These are phyloP conservation scores for Zootermopsis nevadensis DNA, from an alignment of 2,888 invertebrate species.

Conservation along the genomic window DNA sequence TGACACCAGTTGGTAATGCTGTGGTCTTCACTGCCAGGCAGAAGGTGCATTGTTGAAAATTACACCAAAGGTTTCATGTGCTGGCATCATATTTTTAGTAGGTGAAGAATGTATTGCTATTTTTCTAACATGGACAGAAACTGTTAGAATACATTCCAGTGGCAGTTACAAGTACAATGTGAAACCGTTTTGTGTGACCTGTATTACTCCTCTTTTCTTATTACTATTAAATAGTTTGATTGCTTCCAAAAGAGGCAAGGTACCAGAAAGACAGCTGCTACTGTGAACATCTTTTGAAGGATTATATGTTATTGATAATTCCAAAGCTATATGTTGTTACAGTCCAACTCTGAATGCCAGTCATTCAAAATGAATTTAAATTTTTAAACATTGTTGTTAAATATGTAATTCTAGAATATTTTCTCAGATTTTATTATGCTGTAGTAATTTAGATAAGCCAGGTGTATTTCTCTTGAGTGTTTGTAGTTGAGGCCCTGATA, in stretches of 20 bases:
- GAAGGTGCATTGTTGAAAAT: constrained; percentile 15
- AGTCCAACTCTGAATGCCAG: constrained; percentile 19
- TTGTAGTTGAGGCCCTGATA: constrained; percentile 33
- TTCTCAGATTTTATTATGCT: constrained; percentile 47
- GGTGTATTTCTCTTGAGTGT: constrained; percentile 38
- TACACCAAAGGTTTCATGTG: constrained; percentile 22
- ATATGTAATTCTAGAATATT: constrained; percentile 47
- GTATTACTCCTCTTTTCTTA: neutral
- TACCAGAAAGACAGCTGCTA: constrained; percentile 36
- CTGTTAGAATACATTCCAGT: constrained; percentile 27
- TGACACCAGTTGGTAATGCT: constrained; percentile 34
- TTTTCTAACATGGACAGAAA: constrained; percentile 21
- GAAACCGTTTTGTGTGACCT: neutral
- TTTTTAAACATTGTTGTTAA: constrained; percentile 44
- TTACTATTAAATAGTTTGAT: constrained; percentile 15
- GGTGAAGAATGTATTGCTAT: constrained; percentile 15
- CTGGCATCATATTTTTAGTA: neutral
- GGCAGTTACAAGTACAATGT: constrained; percentile 2
- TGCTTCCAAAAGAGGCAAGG: constrained; percentile 38
- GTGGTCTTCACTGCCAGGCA: constrained; percentile 18
- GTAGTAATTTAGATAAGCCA: constrained; percentile 40
- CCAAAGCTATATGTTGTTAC: constrained; percentile 36
- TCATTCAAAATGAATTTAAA: constrained; percentile 34
- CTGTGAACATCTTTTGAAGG: constrained; percentile 22
- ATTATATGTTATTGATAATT: constrained; percentile 36